These are phyloP conservation scores for Sclerodermus sp. DNA, from an alignment of 2,888 invertebrate genomes.

Conservation along the genomic window DNA sequence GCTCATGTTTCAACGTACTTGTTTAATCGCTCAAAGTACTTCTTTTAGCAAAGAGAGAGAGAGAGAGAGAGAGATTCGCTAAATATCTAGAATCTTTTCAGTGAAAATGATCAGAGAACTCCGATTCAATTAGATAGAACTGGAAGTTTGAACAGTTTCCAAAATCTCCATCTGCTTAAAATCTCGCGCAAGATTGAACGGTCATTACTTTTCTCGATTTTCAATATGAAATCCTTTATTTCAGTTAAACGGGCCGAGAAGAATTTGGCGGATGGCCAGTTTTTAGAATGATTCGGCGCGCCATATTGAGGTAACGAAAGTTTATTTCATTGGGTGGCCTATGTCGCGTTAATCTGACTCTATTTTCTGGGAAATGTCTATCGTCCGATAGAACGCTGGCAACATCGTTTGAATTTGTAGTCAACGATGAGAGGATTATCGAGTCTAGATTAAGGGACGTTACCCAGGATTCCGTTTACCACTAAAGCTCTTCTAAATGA, in stretches of 20 bases:
- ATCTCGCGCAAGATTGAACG: too few species aligned
- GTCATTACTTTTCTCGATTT: neutral
- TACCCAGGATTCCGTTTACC: constrained; percentile 15
- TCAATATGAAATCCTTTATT: constrained; percentile 42
- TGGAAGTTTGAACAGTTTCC: too few species aligned
- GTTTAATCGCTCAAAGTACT: too few species aligned
- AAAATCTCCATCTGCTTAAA: too few species aligned
- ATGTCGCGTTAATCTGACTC: constrained; percentile 20
- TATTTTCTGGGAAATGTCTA: constrained; percentile 14
- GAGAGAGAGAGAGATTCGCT: too few species aligned
- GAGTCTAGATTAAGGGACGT: constrained; percentile 29
- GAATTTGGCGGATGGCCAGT: constrained; percentile 39
- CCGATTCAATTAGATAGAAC: too few species aligned
- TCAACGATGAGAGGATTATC: constrained; percentile 29
- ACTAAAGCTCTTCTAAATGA: neutral
- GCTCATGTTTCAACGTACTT: too few species aligned
- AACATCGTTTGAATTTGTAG: constrained; percentile 17
- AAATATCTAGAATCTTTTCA: too few species aligned
- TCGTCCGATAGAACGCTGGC: too few species aligned
- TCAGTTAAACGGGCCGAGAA: constrained; percentile 44
- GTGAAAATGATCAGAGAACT: too few species aligned
- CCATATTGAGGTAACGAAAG: constrained; percentile 45
- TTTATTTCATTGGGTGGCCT: constrained; percentile 30
- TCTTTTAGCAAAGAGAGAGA: too few species aligned
- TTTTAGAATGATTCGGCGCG: constrained; percentile 41